Evolutionary conservation across 1,140 invertebrate species (phyloP), one percentile per base, ranked within the genome.

Genomic region (Dendrolimus punctatus): DNA sequence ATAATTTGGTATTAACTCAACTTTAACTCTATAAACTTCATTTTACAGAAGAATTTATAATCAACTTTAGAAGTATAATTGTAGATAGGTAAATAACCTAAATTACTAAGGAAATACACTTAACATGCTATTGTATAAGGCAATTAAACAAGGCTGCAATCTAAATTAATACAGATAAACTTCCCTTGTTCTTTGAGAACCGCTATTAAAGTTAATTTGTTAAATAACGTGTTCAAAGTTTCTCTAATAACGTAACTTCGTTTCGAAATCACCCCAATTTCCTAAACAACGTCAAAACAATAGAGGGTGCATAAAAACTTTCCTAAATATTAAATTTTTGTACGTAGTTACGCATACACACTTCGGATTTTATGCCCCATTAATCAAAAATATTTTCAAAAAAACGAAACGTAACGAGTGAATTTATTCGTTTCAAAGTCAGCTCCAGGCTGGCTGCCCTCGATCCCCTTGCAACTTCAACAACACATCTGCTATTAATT

Each of bases 401-500:
- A 71, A 76, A 71, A 68, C 55, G 67, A 65, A 63, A 71, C 64
- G 65, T 69, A 70, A 75, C 71, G 71, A 76, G 65, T 74, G 69
- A 68, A 85, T 85, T 85, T 85, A 83, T 85, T 77, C 65, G 72
- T 78, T 76, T 80, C 62, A 68, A 64, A 68, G 67, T 73, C 66
- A 72, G 67, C 66, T 57, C 57, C 75, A 77, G 68, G 63, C 71
- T 65, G 68, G 59, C 69, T 70, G 60, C 68, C 71, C 67, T 60
- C 53, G 50, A 52, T 55, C 56, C 58, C 59, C 52, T 57, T 61
- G 50, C 64, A 56, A 83, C 73, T 82, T 23, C 73, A 73, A 78
- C 77, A 83, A 82, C 77, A 80, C 80, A 84, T 84, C 76, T 81
- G 79, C 82, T 76, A 84, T 82, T 82, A 85, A 83, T 77, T 78